Evolutionary conservation across 2,888 invertebrate genomes (phyloP).

Genomic region (Stegophylla sp.): DNA sequence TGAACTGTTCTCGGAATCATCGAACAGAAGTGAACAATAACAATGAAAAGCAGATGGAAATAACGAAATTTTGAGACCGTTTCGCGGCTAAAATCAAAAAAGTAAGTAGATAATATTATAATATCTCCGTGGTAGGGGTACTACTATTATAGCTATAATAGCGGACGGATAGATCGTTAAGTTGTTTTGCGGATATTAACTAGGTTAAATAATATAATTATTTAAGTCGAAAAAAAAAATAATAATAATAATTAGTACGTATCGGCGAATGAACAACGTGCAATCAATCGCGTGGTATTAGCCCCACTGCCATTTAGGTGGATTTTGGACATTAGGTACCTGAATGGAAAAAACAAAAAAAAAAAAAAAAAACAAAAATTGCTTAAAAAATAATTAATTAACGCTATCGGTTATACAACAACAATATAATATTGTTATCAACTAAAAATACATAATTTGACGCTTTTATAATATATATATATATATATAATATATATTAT

Average conservation of each 20-base stretch:
- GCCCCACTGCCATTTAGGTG: slow-evolving; percentile 56
- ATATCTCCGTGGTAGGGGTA: too few relatives aligned
- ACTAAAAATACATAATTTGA: not conserved
- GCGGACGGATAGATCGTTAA: not conserved
- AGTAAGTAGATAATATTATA: not conserved
- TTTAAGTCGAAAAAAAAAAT: slow-evolving; percentile 1
- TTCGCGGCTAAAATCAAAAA: not conserved
- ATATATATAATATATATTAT: slow-evolving; percentile 8
- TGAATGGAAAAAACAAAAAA: slow-evolving; percentile 51
- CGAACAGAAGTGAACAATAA: too few relatives aligned
- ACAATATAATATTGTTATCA: not conserved
- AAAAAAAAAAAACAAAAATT: not conserved
- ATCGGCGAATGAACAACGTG: not conserved
- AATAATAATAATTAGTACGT: not conserved
- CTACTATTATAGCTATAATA: too few relatives aligned
- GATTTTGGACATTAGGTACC: slow-evolving; percentile 54
- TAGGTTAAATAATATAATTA: not conserved
- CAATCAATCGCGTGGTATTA: slow-evolving; percentile 40
- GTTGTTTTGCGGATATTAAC: not conserved
- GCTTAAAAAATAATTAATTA: not conserved
- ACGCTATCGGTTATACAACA: slow-evolving; percentile 10
- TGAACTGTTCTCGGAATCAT: too few relatives aligned
- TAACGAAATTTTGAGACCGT: too few relatives aligned
- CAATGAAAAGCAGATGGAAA: too few relatives aligned
- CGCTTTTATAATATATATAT: not conserved